Conservation (phyloP, 2,797 vertebrate genomes). For the Peromyscus aztecus region DNA sequence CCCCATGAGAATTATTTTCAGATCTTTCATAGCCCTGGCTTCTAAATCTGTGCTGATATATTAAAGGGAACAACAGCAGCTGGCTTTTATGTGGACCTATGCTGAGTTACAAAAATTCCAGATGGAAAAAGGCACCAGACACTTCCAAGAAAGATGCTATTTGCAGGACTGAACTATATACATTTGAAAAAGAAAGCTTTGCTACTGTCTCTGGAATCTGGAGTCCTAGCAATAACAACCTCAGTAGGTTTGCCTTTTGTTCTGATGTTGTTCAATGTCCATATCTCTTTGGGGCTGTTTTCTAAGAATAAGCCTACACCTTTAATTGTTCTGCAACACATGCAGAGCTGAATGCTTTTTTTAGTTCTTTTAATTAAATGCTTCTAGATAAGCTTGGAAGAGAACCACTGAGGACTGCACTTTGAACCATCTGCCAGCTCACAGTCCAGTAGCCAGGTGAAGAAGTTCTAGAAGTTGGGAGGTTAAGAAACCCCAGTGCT, state of each 20-base stretch:
- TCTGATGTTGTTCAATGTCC: not conserved
- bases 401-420: not conserved
- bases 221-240: not conserved
- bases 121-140: slow-evolving; percentile 36
- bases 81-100: slow-evolving; percentile 11
- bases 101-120: slow-evolving; percentile 55
- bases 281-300: slow-evolving; percentile 11
- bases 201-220: not conserved
- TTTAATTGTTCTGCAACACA: slow-evolving; percentile 55
- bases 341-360: slow-evolving; percentile 2
- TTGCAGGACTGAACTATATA: not conserved
- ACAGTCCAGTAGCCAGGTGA: slow-evolving; percentile 22
- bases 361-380: slow-evolving; percentile 61
- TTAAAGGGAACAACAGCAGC: not conserved
- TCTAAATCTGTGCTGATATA: slow-evolving; percentile 28
- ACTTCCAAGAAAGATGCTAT: slow-evolving; percentile 34
- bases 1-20: slow-evolving; percentile 27
- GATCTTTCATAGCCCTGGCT: not conserved
- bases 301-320: slow-evolving; percentile 55
- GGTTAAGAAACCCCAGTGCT: not conserved
- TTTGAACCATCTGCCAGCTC: slow-evolving; percentile 42
- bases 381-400: not conserved
- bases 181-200: slow-evolving; percentile 18
- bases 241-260: slow-evolving; percentile 6
- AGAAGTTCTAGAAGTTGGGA: slow-evolving; percentile 31